Percentiles rank a stretch among this genome's conserved stretches.
These are phyloP conservation scores for Oenanthe oenanthe DNA, from an alignment of 2,113 vertebrate genomes.

Conservation along the genomic window DNA sequence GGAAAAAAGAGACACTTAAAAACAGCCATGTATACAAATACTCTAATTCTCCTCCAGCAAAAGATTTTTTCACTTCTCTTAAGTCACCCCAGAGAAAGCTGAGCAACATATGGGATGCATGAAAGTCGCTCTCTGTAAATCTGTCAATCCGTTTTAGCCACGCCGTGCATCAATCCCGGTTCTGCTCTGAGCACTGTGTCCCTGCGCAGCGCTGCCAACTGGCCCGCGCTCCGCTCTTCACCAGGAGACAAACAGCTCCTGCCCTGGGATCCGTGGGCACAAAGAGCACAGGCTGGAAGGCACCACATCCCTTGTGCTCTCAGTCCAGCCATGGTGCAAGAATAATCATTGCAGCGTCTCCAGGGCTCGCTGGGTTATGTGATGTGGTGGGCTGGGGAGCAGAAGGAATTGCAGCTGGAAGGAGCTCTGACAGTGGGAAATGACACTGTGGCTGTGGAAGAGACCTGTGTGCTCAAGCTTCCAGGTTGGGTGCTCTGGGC, in stretches of 20 bases:
- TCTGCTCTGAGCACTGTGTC: background rate
- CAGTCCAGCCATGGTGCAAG: background rate
- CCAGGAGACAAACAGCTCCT: background rate
- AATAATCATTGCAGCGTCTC: background rate
- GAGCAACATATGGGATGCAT: conserved; percentile 40
- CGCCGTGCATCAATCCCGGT: background rate
- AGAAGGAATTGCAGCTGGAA: background rate
- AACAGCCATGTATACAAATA: background rate
- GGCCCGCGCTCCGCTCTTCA: background rate
- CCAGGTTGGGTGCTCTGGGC: background rate
- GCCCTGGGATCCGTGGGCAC: accelerated
- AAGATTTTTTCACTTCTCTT: background rate
- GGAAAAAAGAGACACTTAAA: background rate
- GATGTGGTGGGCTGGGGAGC: background rate
- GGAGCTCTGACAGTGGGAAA: background rate
- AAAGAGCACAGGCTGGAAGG: background rate
- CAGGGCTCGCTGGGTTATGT: accelerated
- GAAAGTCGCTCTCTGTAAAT: conserved; percentile 31
- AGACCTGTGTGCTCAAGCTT: background rate
- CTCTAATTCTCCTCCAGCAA: background rate
- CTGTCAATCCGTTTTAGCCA: background rate
- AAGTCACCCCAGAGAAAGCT: background rate
- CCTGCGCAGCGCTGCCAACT: background rate
- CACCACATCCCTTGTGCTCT: background rate
- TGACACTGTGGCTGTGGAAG: background rate